phyloP scores from a whole-genome alignment of 2,888 invertebrate species.

The Heterodera filipjevi region DNA sequence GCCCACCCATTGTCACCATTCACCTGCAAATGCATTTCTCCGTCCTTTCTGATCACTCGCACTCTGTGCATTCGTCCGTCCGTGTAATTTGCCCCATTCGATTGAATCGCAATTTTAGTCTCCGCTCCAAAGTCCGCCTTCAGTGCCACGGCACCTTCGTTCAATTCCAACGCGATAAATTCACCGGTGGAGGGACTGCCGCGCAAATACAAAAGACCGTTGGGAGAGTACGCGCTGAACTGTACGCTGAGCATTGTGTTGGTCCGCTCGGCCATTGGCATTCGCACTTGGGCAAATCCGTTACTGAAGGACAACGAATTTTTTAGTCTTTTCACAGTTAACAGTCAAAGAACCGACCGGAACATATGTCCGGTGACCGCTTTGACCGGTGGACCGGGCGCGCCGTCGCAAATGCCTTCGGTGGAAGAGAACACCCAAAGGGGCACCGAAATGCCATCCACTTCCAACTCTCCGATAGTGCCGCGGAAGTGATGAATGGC shows the following conservation, averaged over 20 bases:
- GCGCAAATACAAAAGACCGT: constrained; percentile 64
- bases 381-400: constrained; percentile 49
- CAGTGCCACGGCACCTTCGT: constrained; percentile 65
- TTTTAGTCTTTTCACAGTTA: no score
- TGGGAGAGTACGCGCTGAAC: constrained; percentile 62
- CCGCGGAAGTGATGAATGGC: constrained; percentile 54
- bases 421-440: constrained; percentile 59
- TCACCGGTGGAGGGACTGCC: constrained; percentile 65
- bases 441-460: constrained; percentile 52
- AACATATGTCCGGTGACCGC: constrained; percentile 56
- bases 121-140: constrained; percentile 64
- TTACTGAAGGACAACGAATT: constrained; percentile 47
- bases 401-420: constrained; percentile 58
- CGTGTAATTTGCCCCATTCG: constrained; percentile 65
- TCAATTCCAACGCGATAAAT: constrained; percentile 66
- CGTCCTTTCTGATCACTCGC: constrained; percentile 56
- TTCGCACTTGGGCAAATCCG: constrained; percentile 61
- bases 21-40: constrained; percentile 57
- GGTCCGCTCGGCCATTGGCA: constrained; percentile 54
- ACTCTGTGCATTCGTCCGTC: constrained; percentile 66
- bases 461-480: constrained; percentile 44
- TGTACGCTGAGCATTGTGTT: constrained; percentile 54
- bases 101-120: constrained; percentile 50
- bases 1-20: not conserved
- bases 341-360: no score